Evolutionary conservation across 2,797 vertebrate genomes (phyloP).

Genomic region (Cuculus canorus): DNA sequence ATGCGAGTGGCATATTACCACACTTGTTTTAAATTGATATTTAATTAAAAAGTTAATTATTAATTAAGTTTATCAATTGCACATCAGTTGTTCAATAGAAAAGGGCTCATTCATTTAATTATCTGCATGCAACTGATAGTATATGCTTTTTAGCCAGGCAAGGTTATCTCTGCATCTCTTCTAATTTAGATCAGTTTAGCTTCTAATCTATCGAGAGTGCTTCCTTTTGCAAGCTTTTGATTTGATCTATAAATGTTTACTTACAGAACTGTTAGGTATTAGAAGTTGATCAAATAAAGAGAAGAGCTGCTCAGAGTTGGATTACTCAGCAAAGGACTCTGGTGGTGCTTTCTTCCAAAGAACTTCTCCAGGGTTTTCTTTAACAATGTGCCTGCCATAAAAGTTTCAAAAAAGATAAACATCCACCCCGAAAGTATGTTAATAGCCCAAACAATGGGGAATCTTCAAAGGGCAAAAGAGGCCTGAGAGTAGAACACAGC

Average conservation of each 20-base stretch:
- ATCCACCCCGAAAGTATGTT: slow-evolving; percentile 72
- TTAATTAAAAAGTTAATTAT: slow-evolving; percentile 89
- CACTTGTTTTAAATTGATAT: slow-evolving; percentile 80
- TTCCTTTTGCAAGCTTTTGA: slow-evolving; percentile 69
- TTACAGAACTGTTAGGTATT: slow-evolving; percentile 76
- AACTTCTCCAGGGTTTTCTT: slow-evolving; percentile 24
- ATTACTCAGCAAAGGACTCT: slow-evolving; percentile 47
- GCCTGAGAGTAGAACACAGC: slow-evolving; percentile 40
- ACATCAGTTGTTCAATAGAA: slow-evolving; percentile 84
- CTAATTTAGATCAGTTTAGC: slow-evolving; percentile 77
- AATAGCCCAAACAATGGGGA: slow-evolving; percentile 73
- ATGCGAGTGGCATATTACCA: slow-evolving; percentile 72
- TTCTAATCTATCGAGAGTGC: slow-evolving; percentile 72
- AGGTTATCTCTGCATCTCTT: slow-evolving; percentile 75
- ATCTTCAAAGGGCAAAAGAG: slow-evolving; percentile 69
- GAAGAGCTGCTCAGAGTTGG: slow-evolving; percentile 39
- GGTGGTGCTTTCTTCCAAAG: slow-evolving; percentile 17
- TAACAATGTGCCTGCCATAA: slow-evolving; percentile 60
- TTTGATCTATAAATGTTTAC: slow-evolving; percentile 77
- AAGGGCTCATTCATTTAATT: slow-evolving; percentile 85
- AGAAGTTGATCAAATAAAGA: slow-evolving; percentile 77
- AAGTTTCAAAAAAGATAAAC: slow-evolving; percentile 76
- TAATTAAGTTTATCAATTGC: slow-evolving; percentile 83
- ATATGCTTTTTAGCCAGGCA: slow-evolving; percentile 81
- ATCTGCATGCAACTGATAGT: slow-evolving; percentile 79